Conservation (phyloP, 2,888 invertebrate genomes). For the Oithona nana region DNA sequence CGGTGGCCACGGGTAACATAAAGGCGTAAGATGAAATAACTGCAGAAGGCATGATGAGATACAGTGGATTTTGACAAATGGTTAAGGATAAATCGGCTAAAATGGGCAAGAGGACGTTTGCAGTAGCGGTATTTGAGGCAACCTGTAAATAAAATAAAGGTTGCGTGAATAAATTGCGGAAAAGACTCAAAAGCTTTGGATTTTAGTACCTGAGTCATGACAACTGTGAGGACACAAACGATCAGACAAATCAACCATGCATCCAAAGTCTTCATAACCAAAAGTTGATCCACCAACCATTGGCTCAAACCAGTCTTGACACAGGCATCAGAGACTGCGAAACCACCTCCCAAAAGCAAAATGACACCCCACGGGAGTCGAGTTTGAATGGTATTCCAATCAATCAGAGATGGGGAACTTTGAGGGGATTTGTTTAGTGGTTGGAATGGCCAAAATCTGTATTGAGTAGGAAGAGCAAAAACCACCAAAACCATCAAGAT, state of each 20-base stretch:
- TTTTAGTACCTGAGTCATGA: not conserved
- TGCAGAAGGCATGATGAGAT: constrained; percentile 1
- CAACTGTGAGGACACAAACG: not conserved
- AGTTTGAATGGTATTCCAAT: constrained; percentile 30
- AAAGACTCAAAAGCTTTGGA: not conserved
- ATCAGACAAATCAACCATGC: not conserved
- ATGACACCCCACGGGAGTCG: constrained; percentile 80
- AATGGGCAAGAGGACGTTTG: constrained; percentile 66
- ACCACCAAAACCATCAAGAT: constrained; percentile 59
- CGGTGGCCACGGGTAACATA: constrained; percentile 33
- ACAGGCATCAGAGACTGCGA: constrained; percentile 71
- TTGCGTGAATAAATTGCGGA: constrained; percentile 42
- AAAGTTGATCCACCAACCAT: constrained; percentile 37
- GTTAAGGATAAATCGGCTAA: constrained; percentile 39
- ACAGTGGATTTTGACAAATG: constrained; percentile 4
- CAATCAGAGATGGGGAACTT: not conserved
- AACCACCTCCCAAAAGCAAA: constrained; percentile 70
- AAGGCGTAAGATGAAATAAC: constrained; percentile 30
- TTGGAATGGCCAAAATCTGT: constrained; percentile 24
- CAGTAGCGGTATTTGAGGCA: constrained; percentile 73
- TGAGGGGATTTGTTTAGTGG: not conserved
- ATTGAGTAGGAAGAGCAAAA: constrained; percentile 60
- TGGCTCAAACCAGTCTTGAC: constrained; percentile 54
- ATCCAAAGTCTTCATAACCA: constrained; percentile 27
- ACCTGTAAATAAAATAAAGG: constrained; percentile 60